phyloP scores from a whole-genome alignment of 1,140 invertebrate genomes.

The Drosophila equinoxialis region DNA sequence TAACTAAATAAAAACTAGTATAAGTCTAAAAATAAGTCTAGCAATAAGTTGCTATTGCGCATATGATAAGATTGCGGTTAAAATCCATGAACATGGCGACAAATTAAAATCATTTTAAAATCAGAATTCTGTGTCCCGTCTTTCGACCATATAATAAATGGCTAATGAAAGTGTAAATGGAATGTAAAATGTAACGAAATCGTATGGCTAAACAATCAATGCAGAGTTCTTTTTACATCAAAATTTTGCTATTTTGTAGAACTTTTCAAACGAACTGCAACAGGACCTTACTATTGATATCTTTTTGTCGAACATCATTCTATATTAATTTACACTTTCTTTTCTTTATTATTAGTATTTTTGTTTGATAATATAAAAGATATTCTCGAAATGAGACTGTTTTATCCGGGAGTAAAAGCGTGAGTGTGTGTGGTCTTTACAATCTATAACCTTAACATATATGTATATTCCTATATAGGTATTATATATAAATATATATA shows the following conservation, averaged over 20 bases:
- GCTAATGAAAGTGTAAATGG: too few relatives aligned
- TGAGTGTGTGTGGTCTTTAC: constrained; percentile 25
- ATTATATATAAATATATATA: constrained; percentile 41
- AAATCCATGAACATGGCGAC: too few relatives aligned
- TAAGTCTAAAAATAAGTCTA: neutral
- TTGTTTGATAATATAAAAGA: neutral
- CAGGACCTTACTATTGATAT: neutral
- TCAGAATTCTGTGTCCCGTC: too few relatives aligned
- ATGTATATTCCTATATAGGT: constrained; percentile 35
- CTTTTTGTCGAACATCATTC: neutral
- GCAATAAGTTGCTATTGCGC: neutral
- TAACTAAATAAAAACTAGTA: neutral
- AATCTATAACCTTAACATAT: constrained; percentile 44
- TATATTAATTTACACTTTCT: constrained; percentile 1
- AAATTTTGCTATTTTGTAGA: neutral
- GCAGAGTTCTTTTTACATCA: neutral
- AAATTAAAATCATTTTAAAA: too few relatives aligned
- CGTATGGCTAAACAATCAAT: neutral
- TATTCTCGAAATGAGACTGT: neutral
- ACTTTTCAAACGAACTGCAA: neutral
- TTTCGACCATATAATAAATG: too few relatives aligned
- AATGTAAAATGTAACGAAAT: too few relatives aligned
- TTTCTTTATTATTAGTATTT: neutral
- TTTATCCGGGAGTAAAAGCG: neutral
- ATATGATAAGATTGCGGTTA: too few relatives aligned